Conservation (phyloP, 2,113 vertebrate genomes). For the Sarotherodon lohbergeri region DNA sequence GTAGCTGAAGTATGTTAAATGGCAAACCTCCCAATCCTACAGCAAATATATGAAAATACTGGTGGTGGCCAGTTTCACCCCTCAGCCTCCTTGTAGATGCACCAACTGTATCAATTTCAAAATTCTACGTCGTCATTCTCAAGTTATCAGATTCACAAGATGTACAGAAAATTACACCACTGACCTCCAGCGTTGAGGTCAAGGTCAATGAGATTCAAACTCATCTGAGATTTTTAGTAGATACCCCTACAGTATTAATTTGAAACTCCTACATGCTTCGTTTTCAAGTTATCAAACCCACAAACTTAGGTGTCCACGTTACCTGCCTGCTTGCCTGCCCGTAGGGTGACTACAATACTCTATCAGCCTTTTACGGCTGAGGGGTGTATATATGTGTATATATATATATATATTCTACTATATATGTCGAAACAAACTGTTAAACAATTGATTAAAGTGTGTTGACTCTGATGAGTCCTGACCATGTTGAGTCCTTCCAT, state of each 20-base stretch:
- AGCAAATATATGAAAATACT: not conserved
- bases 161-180: not conserved
- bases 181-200: not conserved
- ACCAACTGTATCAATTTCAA: not conserved
- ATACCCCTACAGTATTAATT: too few relatives aligned
- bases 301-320: not conserved
- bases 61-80: not conserved
- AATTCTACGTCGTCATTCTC: not conserved
- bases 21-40: not conserved
- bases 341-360: not conserved
- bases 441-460: not conserved
- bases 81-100: not conserved
- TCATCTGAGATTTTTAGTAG: too few relatives aligned
- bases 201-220: not conserved
- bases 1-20: not conserved
- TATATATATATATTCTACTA: not conserved
- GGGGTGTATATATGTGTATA: not conserved
- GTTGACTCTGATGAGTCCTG: not conserved
- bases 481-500: slow-evolving; percentile 89
- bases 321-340: not conserved
- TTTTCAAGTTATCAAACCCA: too few relatives aligned
- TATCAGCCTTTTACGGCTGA: not conserved
- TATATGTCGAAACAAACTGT: not conserved
- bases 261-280: too few relatives aligned
- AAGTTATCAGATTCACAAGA: not conserved